phyloP scores from a whole-genome alignment of 2,888 invertebrate species.

The Calameuta pallipes region DNA sequence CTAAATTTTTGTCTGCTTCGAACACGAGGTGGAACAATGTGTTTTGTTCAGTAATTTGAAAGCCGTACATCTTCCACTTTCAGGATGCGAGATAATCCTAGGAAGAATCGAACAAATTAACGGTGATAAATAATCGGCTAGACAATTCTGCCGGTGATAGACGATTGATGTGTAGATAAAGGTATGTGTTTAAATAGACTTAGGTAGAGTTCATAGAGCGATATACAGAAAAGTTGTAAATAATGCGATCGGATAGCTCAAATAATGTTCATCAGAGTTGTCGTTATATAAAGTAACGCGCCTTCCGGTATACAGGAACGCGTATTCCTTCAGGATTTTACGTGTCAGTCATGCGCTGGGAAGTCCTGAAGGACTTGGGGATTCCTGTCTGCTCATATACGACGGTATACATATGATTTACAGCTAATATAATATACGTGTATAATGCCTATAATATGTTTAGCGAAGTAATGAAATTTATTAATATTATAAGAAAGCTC shows the following conservation, averaged over 20 bases:
- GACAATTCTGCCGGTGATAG: not conserved
- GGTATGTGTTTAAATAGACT: not conserved
- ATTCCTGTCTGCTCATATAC: constrained; percentile 35
- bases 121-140: not conserved
- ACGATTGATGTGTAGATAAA: constrained; percentile 27
- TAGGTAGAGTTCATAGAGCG: not conserved
- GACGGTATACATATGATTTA: constrained; percentile 13
- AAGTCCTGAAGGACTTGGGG: not conserved
- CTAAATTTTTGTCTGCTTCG: not conserved
- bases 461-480: constrained; percentile 22
- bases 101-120: not conserved
- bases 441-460: constrained; percentile 37
- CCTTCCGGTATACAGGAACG: not conserved
- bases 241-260: not conserved
- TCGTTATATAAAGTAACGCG: not conserved
- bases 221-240: not conserved
- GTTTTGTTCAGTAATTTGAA: not conserved
- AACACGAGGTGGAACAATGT: not conserved
- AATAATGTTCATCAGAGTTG: not conserved
- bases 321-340: not conserved
- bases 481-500: constrained; percentile 5
- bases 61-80: not conserved
- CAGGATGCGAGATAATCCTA: not conserved
- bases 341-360: not conserved
- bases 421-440: constrained; percentile 3